phyloP scores from a whole-genome alignment of 2,888 invertebrate genomes.

The Desoria tigrina region DNA sequence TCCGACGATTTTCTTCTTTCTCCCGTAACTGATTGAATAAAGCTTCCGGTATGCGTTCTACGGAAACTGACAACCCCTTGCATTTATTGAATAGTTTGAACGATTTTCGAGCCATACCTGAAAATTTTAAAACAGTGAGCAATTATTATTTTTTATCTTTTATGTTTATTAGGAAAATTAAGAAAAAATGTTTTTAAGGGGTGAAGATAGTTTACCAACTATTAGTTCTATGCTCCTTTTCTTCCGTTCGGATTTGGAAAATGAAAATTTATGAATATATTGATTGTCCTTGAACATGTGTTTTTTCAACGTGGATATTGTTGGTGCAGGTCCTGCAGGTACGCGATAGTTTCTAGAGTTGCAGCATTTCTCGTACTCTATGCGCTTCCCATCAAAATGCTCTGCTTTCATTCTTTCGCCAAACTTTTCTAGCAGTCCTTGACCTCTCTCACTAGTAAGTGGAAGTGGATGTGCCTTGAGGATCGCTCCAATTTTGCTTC shows the following conservation, averaged over 20 bases:
- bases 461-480: slow-evolving; percentile 3
- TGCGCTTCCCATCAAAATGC: background rate
- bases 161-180: too few relatives aligned
- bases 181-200: too few relatives aligned
- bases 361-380: slow-evolving; percentile 8
- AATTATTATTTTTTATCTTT: background rate
- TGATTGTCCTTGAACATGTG: slow-evolving; percentile 2
- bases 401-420: background rate
- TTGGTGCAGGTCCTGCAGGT: background rate
- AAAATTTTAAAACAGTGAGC: background rate
- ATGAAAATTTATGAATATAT: slow-evolving; percentile 7
- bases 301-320: slow-evolving; percentile 5
- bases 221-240: background rate
- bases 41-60: background rate
- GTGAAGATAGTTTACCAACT: slow-evolving; percentile 13
- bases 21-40: background rate
- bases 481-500: slow-evolving; percentile 12
- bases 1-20: background rate
- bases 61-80: background rate
- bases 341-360: background rate
- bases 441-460: slow-evolving; percentile 2
- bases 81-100: background rate
- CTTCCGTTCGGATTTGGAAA: background rate
- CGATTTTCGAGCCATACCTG: background rate
- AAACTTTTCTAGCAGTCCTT: background rate